A percentile compares a stretch with the other conserved stretches of the same genome.
phyloP scores from a whole-genome alignment of 2,113 vertebrate species.

The Ammodytes marinus region DNA sequence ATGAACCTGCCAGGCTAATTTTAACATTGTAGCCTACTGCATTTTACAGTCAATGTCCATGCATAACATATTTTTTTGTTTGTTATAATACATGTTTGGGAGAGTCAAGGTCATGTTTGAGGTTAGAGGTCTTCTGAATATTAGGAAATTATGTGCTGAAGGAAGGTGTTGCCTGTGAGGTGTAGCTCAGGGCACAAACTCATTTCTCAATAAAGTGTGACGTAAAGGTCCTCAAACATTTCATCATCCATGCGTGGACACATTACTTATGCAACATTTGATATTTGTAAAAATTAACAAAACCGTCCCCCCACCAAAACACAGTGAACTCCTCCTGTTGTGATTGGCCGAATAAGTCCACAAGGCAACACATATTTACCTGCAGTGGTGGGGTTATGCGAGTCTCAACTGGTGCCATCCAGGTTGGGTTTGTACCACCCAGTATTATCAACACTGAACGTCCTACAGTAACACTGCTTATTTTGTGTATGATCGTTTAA shows the following conservation, averaged over 20 bases:
- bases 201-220: not conserved
- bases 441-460: conserved; percentile 25
- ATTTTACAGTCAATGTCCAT: not conserved
- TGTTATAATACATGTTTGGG: not conserved
- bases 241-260: not conserved
- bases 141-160: no score
- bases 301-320: no score
- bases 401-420: conserved; percentile 44
- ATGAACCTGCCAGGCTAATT: not conserved
- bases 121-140: not conserved
- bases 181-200: fast-evolving
- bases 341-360: conserved; percentile 59
- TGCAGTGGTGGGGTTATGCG: conserved; percentile 38
- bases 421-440: conserved; percentile 44
- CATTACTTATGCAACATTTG: not conserved
- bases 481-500: not conserved
- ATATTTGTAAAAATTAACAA: no score
- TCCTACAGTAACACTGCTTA: not conserved
- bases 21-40: not conserved
- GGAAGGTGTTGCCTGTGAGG: not conserved
- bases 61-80: not conserved
- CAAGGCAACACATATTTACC: not conserved
- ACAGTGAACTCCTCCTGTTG: conserved; percentile 65
- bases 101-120: not conserved
- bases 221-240: not conserved